Percentiles rank a stretch among this genome's conserved stretches.
Evolutionary conservation across 2,888 invertebrate genomes (phyloP).

Genomic region (Tetheella fluctuosa): DNA sequence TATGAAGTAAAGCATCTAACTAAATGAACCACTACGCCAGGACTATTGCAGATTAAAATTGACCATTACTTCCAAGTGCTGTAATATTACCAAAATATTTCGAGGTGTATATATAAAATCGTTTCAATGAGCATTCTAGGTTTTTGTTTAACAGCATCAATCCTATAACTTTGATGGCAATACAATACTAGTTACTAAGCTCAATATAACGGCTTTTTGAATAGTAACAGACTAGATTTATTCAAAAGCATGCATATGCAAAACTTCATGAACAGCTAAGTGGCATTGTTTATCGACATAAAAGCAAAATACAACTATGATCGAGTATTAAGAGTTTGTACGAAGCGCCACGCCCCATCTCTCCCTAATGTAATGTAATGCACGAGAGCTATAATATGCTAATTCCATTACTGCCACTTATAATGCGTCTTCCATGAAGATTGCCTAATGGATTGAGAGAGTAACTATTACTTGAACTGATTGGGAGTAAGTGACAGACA

Average conservation of each 20-base stretch:
- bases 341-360: constrained; percentile 21
- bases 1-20: neutral
- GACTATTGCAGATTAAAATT: neutral
- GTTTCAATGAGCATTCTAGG: neutral
- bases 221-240: neutral
- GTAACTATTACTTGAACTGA: constrained; percentile 28
- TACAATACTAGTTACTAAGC: too few relatives aligned
- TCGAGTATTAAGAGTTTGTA: constrained; percentile 17
- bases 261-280: neutral
- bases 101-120: neutral
- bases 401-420: constrained; percentile 51
- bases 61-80: neutral
- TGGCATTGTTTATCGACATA: neutral
- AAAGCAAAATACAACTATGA: neutral
- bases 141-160: too few relatives aligned
- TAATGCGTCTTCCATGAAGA: constrained; percentile 22
- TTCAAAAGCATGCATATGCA: neutral
- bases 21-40: neutral
- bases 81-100: neutral
- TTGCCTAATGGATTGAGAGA: constrained; percentile 22
- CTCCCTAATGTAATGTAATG: constrained; percentile 17
- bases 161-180: too few relatives aligned
- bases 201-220: neutral
- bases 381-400: constrained; percentile 40
- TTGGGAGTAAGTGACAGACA: constrained; percentile 34